Base-by-base conservation (phyloP, 2,113 vertebrate species). In the Oreotrochilus melanogaster region DNA sequence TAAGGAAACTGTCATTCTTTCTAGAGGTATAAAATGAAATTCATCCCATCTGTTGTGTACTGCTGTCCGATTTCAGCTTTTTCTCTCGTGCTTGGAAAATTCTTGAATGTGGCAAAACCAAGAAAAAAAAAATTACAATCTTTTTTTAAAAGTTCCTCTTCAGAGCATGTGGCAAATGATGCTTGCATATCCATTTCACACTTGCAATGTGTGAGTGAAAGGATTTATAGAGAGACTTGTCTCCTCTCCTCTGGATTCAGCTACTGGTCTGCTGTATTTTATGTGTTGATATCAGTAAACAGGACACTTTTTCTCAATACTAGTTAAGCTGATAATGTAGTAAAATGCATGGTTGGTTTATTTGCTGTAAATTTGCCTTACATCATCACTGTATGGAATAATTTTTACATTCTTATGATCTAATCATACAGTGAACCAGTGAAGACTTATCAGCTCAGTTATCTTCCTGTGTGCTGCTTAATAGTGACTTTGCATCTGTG, bases 1-100 rank as follows among this genome's bases (percentile, higher is more conserved):
- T 89, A 86, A 84, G 45, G 76, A 57, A 95, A 53, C 37, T 80
- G 56, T 72, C 85, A 64, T 93, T 95, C 39, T 23, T 48, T 64
- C 88, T 93, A 90, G 57, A 93, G 61, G 23, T 95, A 78, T 17
- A 76, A 69, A 86, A 64, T 60, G 74, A 91, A 94, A 94, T 88
- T 73, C 84, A 71, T 53, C 80, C 78, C 94, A 78, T 81, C 75
- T 95, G 78, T 85, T 93, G 24, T 73, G 37, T 92, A 37, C 3
- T 61, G 4, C 89, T 86, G 78, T 88, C 94, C 71, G 7, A 80
- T 92, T 97, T 95, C 70, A 90, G 75, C 47, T 94, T 95, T 96
- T 92, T 90, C 93, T 75, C 33, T 89, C 78, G n/a, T 65, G 69
- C 45, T 80, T 96, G 47, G 54, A 92, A 95, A 94, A 84, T 39